Base-by-base conservation (phyloP, 2,113 vertebrate species). In the Eleginops maclovinus region DNA sequence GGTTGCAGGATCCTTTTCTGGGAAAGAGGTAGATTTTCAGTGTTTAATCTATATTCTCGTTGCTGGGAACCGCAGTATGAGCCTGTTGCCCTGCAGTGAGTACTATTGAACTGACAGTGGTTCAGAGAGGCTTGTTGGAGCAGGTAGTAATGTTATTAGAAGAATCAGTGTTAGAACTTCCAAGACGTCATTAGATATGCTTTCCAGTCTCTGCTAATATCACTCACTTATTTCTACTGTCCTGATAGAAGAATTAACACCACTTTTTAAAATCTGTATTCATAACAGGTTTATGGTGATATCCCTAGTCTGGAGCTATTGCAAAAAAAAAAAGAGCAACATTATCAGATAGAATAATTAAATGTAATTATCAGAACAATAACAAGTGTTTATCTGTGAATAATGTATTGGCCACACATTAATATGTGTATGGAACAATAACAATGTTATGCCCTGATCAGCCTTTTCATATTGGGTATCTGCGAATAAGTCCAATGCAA, bases 41-140 rank as follows among this genome's bases (percentile, higher is more conserved):
- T 43, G 31, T 65, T 85, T 79, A 70, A 84, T 81, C 68, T 78
- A 61, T 75, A 82, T 79, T n/a, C 71, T 56, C 47, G 51, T 15
- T 54, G 28, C 53, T 58, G 40, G 40, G 24, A 7, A 55, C 40
- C 17, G 67, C 6, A 44, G 12, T 24, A 11, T 16, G 49, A 40
- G 47, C 2, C 56, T 36, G 56, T n/a, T 24, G 13, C 63, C 2
- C 15, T 46, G 26, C 41, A 15, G 2, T 31, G 44, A 31, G 22
- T 46, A 47, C 41, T 62, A 10, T 54, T 62, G 21, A 36, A 44
- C 16, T 40, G 59, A 60, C 64, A 2, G 51, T 21, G 40, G 14
- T 56, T 9, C 9, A 2, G 28, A 2, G 28, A 40, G 60, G 60
- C 51, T 62, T 70, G 58, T 36, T 56, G 21, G 12, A 63, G 41